Base-by-base conservation (phyloP, 2,888 invertebrate genomes). In the Hydraecia micacea region DNA sequence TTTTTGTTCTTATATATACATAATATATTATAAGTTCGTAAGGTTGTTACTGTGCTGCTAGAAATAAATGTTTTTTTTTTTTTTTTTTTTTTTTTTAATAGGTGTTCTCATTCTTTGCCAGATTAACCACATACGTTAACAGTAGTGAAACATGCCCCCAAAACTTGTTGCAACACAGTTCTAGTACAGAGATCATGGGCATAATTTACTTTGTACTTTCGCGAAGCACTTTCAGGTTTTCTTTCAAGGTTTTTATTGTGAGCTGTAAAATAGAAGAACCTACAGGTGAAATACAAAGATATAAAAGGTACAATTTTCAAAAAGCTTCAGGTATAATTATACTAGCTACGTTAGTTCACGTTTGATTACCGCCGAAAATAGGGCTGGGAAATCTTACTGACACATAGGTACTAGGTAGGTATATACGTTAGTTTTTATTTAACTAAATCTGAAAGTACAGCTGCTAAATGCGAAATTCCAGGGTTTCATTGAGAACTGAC, bases 161-260 rank as follows among this genome's bases (percentile, higher is more conserved):
- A 66, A 73, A 49, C 8, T 72, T 65, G 15, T 36, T 49, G 55
- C 11, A 46, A 55, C 78, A n/a, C 15, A 42, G 6, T 42, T 39
- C 21, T 15, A 55, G 42, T 63, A 46, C 58, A n/a, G 18, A 79
- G 15, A 60, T 81, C 39, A 32, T 18, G n/a, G 32, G 13, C 15
- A 58, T 73, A 58, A 81, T 73, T n/a, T n/a, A n/a, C n/a, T 42
- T 2, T 42, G 1, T 42, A 42, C 21, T 60, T 60, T 28, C 8
- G 1, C 4, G 13, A 60, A 80, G 39, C 36, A 42, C 36, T 39
- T 74, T 58, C 42, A 63, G 62, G 52, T 72, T 63, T 60, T 46
- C n/a, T 52, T 58, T 0, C 21, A 25, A 83, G 84, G 58, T 75
- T 84, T 83, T 65, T 72, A 75, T 68, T 84, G 21, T n/a, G 21